Base-by-base conservation (phyloP, 1,140 invertebrate genomes). In the Dryas iulia region DNA sequence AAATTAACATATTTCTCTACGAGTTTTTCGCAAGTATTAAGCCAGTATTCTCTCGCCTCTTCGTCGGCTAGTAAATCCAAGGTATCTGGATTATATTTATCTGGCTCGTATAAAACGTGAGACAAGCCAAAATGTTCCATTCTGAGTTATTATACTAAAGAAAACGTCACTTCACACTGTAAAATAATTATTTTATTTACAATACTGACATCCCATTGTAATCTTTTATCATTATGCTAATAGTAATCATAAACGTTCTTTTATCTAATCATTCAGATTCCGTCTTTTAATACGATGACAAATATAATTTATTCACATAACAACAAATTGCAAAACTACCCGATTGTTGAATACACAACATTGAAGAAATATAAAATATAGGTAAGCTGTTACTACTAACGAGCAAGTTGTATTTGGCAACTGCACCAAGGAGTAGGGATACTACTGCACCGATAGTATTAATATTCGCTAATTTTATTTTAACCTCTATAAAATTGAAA, bases 11-110 rank as follows among this genome's bases (percentile, higher is more conserved):
- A 95, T 87, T 96, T 96, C 61, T 95, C 93, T 10, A 96, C 93
- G 54, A 97, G 95, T 75, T 97, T 95, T 83, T 97, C 95, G 83
- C 99, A 97, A 84, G 97, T 98, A 60, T 95, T 93, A 54, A 99
- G 92, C 98, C 98, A 99, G 91, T 99, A 99, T 72, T 96, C 94
- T 77, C 97, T 94, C 18, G 98, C 98, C 88, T 97, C 96, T 72
- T 93, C 92, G 92, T 99, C 97, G 78, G 95, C 93, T 56, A 96
- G 95, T 11, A 99, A 93, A 92, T 99, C 97, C 59, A 98, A 95
- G 18, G 97, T 97, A 89, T 99, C 98, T 14, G 98, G 97, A 84
- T 95, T 94, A 90, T 99, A 99, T 78, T 89, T 90, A 86, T 89
- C 87, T 74, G 89, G 87, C 66, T 90, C 87, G 39, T 79, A 82